Percentiles rank a stretch among this genome's conserved stretches.
These are phyloP conservation scores for Petrosia ficiformis DNA, from an alignment of 37 sponge, comb jelly and placozoan species.

Conservation along the genomic window DNA sequence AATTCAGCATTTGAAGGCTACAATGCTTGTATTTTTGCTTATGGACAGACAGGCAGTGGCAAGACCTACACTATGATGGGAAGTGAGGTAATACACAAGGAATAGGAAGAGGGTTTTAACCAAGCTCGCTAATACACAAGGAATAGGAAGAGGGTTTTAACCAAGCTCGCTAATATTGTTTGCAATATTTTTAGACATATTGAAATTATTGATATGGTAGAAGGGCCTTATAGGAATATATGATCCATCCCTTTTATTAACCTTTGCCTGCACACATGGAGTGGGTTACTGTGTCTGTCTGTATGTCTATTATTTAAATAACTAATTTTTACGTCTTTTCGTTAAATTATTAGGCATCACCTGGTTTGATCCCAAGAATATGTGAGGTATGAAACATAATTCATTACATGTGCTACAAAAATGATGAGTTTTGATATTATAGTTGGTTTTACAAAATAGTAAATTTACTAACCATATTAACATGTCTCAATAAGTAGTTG, in stretches of 20 bases:
- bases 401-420: neutral
- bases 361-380: slow-evolving; percentile 79
- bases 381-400: slow-evolving; percentile 56
- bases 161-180: neutral
- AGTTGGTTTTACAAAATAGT: no score
- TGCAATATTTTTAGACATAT: no score
- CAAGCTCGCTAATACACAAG: neutral
- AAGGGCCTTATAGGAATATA: no score
- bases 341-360: slow-evolving; percentile 9
- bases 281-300: no score
- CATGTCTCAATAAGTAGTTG: no score
- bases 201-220: neutral
- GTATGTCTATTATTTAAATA: neutral
- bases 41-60: slow-evolving; percentile 91
- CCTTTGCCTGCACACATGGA: no score
- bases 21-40: slow-evolving; percentile 90
- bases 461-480: no score
- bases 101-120: neutral
- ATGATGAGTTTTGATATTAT: neutral
- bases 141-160: neutral
- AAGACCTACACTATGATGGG: slow-evolving; percentile 95
- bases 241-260: no score
- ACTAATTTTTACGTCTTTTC: neutral
- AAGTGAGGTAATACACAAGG: slow-evolving; percentile 28
- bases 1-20: slow-evolving; percentile 77